Percentiles rank a stretch among this genome's conserved stretches.
These are phyloP conservation scores for Uloborus plumipes DNA, from an alignment of 2,888 invertebrate species.

Conservation along the genomic window DNA sequence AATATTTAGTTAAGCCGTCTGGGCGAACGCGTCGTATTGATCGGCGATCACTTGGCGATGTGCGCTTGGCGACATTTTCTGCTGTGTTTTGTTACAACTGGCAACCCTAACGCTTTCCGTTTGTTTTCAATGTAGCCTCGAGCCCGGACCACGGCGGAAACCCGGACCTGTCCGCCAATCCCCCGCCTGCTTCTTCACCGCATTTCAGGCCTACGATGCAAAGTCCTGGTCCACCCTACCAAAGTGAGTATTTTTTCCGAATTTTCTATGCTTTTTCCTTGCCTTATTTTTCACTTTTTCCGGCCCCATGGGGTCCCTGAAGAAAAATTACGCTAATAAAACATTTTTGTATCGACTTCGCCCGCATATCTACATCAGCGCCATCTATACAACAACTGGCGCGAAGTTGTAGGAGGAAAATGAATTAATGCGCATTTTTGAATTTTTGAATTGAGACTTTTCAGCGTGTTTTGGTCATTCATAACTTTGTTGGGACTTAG, in stretches of 20 bases:
- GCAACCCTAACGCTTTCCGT: constrained; percentile 47
- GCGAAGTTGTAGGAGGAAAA: constrained; percentile 54
- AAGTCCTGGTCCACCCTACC: constrained; percentile 65
- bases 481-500: too few relatives aligned
- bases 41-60: constrained; percentile 22
- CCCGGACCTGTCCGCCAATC: constrained; percentile 63
- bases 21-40: constrained; percentile 29
- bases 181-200: constrained; percentile 60
- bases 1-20: constrained; percentile 50
- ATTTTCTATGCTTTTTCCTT: not conserved
- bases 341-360: constrained; percentile 2
- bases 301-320: too few relatives aligned
- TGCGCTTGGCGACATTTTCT: constrained; percentile 44
- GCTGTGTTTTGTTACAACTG: not conserved
- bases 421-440: constrained; percentile 59
- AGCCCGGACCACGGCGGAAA: constrained; percentile 64
- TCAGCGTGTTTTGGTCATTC: not conserved
- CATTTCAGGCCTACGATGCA: constrained; percentile 64
- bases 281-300: not conserved
- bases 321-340: too few relatives aligned
- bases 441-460: constrained; percentile 48
- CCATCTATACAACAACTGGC: constrained; percentile 56
- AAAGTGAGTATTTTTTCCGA: constrained; percentile 56
- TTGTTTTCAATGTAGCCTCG: constrained; percentile 62
- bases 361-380: constrained; percentile 57